A percentile compares a stretch with the other conserved stretches of the same genome.
phyloP scores from a whole-genome alignment of 2,797 vertebrate species.

The Bovichtus variegatus region DNA sequence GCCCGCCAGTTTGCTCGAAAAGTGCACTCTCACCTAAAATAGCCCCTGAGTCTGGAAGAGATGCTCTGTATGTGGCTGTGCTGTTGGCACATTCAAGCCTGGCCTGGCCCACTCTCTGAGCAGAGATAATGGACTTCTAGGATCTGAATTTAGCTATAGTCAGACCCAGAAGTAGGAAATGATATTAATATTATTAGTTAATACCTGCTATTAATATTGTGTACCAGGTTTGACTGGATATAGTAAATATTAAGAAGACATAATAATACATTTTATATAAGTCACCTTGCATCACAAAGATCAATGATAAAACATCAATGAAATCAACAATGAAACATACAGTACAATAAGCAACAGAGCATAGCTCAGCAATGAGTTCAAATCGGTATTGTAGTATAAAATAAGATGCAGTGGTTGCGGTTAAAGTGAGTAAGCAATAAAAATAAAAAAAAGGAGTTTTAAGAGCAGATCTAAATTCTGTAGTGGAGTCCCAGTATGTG shows the following conservation, averaged over 20 bases:
- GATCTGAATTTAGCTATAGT: not conserved
- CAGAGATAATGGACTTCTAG: slow-evolving; percentile 34
- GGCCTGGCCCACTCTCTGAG: slow-evolving; percentile 33
- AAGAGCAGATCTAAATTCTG: no score
- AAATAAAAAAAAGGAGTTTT: not conserved
- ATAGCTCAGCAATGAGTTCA: not conserved
- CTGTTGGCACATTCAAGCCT: slow-evolving; percentile 45
- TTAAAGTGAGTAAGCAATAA: not conserved
- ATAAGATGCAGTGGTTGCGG: not conserved
- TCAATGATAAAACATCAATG: not conserved
- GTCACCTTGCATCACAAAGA: not conserved
- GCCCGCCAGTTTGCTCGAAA: slow-evolving; percentile 61
- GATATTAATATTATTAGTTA: not conserved
- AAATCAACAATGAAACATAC: not conserved
- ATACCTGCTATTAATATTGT: not conserved
- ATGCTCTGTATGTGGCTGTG: slow-evolving; percentile 45
- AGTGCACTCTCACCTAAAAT: slow-evolving; percentile 69
- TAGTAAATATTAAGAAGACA: not conserved
- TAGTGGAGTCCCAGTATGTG: not conserved
- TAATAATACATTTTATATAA: not conserved
- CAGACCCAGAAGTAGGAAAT: slow-evolving; percentile 15
- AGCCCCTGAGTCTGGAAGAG: slow-evolving; percentile 49
- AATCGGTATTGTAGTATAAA: no score
- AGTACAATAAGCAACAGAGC: not conserved
- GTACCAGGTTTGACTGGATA: not conserved